phyloP scores from a whole-genome alignment of 2,797 vertebrate genomes.

The Argentina silus region DNA sequence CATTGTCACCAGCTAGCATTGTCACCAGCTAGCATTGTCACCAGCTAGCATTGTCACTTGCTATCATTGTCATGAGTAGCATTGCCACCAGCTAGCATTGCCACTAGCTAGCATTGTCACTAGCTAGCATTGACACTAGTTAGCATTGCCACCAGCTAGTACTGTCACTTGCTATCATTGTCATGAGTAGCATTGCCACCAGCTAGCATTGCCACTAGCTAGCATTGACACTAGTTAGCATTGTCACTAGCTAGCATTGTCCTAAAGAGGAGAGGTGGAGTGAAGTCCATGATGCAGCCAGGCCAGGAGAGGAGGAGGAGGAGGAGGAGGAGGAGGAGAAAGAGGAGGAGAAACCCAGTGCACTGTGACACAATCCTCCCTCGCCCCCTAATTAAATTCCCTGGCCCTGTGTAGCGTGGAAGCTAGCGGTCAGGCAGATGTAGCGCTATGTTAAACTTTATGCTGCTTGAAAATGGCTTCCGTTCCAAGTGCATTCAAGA shows the following conservation, averaged over 20 bases:
- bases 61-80: background rate
- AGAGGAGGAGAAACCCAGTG: constrained; percentile 36
- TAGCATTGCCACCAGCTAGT: too few relatives aligned
- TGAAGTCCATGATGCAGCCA: constrained; percentile 2
- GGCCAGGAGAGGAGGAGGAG: constrained; percentile 5
- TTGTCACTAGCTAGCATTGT: too few relatives aligned
- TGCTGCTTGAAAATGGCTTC: constrained; percentile 97
- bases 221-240: background rate
- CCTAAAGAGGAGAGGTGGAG: background rate
- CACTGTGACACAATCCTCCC: constrained; percentile 51
- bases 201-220: too few relatives aligned
- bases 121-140: too few relatives aligned
- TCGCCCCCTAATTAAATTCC: constrained; percentile 87
- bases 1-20: too few relatives aligned
- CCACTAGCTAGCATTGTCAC: too few relatives aligned
- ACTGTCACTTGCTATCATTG: too few relatives aligned
- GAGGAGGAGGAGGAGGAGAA: constrained; percentile 7
- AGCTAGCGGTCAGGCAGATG: constrained; percentile 94
- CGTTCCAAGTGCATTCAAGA: constrained; percentile 90
- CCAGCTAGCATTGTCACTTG: too few relatives aligned
- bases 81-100: too few relatives aligned
- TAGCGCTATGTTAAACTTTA: constrained; percentile 98
- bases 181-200: too few relatives aligned
- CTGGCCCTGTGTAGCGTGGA: constrained; percentile 86
- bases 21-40: too few relatives aligned